A percentile compares a stretch with the other conserved stretches of the same genome.
phyloP scores from a whole-genome alignment of 1,140 invertebrate genomes.

The Rhizoglyphus robini region DNA sequence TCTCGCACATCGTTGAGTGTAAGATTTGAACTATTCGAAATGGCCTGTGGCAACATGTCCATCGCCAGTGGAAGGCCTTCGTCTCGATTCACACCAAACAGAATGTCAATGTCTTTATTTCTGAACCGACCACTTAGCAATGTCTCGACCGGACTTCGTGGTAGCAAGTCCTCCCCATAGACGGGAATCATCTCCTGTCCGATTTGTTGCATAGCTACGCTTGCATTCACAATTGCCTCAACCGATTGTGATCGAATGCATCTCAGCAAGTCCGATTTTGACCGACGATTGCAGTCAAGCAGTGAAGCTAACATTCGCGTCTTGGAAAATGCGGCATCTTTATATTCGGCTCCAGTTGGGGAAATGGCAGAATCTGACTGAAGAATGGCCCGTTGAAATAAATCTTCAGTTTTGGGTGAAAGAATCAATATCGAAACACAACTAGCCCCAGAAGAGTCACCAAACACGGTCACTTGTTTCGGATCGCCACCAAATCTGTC shows the following conservation, averaged over 20 bases:
- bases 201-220: not conserved
- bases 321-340: not conserved
- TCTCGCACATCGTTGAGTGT: not conserved
- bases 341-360: not conserved
- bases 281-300: not conserved
- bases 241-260: not conserved
- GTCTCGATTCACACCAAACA: not conserved
- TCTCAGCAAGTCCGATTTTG: not conserved
- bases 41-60: not conserved
- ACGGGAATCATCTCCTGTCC: not conserved
- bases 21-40: not conserved
- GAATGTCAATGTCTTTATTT: conserved; percentile 2
- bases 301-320: not conserved
- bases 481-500: conserved; percentile 29
- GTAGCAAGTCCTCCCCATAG: conserved; percentile 2
- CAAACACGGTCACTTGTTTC: conserved; percentile 33
- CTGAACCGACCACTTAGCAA: not conserved
- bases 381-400: conserved; percentile 16
- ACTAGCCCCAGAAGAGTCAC: conserved; percentile 32
- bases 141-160: not conserved
- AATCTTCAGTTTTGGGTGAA: conserved; percentile 15
- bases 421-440: conserved; percentile 28
- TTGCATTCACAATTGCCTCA: not conserved
- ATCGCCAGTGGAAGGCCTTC: not conserved
- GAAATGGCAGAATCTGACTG: not conserved